These are phyloP conservation scores for Shinisaurus crocodilurus DNA, from an alignment of 2,113 vertebrate genomes.

Conservation along the genomic window DNA sequence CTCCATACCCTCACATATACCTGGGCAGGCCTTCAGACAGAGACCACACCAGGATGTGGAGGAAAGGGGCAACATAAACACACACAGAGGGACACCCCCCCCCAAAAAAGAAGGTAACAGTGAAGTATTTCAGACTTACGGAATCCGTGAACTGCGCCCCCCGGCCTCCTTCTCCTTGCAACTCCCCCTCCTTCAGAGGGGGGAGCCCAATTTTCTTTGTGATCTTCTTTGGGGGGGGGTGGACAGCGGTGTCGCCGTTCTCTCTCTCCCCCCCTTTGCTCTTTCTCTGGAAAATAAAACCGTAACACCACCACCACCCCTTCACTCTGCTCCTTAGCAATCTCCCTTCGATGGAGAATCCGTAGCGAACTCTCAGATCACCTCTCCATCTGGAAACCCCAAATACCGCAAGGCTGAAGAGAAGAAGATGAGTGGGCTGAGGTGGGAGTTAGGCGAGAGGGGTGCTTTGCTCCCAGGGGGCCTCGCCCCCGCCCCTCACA, in stretches of 20 bases:
- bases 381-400: not conserved
- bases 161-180: not conserved
- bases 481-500: not conserved
- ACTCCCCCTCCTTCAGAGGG: not conserved
- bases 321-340: not conserved
- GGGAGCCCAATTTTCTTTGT: not conserved
- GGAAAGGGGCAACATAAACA: not conserved
- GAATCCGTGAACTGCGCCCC: slow-evolving; percentile 28
- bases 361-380: not conserved
- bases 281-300: not conserved
- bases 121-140: slow-evolving; percentile 20
- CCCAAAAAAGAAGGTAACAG: not conserved
- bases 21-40: not conserved
- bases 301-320: not conserved
- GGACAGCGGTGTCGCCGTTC: not conserved
- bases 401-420: not conserved
- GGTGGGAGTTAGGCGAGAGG: not conserved
- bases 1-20: no score
- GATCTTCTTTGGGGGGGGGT: not conserved
- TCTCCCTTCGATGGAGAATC: not conserved
- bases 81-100: not conserved
- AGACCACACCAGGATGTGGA: not conserved
- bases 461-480: not conserved
- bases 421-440: not conserved
- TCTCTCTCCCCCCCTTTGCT: not conserved